A percentile compares a stretch with the other conserved stretches of the same genome.
These are phyloP conservation scores for Sebastes miniatus DNA, from an alignment of 2,797 vertebrate species.

Conservation along the genomic window DNA sequence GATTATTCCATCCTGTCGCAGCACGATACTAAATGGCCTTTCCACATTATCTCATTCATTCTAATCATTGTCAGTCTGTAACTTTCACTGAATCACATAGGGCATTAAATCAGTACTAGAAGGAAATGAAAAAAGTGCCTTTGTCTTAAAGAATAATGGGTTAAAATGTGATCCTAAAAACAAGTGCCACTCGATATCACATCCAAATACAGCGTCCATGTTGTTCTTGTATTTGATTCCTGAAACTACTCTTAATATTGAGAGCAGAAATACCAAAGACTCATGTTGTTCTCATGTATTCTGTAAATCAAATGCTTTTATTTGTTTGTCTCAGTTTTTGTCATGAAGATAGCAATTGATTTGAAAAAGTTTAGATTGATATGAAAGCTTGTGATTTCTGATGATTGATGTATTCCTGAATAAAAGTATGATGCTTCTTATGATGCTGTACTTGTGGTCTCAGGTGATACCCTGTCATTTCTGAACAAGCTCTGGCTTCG, in stretches of 20 bases:
- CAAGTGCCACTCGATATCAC: neutral
- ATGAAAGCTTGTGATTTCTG: neutral
- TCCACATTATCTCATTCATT: neutral
- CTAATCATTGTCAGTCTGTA: neutral
- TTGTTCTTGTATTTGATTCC: neutral
- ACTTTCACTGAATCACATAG: neutral
- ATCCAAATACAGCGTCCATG: neutral
- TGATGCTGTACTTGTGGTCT: neutral
- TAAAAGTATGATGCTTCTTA: slow-evolving; percentile 22
- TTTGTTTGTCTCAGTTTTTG: neutral
- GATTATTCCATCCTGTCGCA: neutral
- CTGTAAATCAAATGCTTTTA: neutral
- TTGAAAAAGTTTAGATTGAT: neutral
- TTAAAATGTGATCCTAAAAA: neutral
- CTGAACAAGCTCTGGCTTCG: neutral
- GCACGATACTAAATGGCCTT: neutral
- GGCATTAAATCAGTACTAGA: neutral
- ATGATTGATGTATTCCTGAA: slow-evolving; percentile 44
- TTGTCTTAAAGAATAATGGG: neutral
- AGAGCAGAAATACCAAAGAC: slow-evolving; percentile 34
- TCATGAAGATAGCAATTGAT: neutral
- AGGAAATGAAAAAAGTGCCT: slow-evolving; percentile 7
- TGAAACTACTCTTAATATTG: neutral
- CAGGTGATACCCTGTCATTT: neutral
- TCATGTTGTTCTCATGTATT: neutral